phyloP scores from a whole-genome alignment of 2,888 invertebrate genomes.

The Leucania comma region DNA sequence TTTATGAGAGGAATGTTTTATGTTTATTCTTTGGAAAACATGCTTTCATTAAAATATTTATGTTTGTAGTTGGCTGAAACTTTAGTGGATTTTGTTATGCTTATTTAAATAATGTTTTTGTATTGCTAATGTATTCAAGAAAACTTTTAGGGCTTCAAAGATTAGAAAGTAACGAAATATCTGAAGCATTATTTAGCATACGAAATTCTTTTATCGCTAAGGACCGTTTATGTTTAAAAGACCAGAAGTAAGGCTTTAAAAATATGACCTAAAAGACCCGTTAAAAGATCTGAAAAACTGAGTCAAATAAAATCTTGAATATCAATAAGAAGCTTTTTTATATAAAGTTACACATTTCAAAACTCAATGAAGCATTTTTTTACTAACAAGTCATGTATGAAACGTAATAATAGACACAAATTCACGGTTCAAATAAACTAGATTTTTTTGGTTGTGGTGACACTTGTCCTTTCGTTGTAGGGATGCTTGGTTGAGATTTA shows the following conservation, averaged over 20 bases:
- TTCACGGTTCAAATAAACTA: too few species aligned
- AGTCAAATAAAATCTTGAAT: background rate
- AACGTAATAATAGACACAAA: too few species aligned
- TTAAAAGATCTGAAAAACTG: background rate
- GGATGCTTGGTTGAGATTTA: too few species aligned
- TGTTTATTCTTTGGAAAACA: conserved; percentile 18
- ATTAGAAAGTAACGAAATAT: conserved; percentile 17
- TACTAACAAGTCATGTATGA: too few species aligned
- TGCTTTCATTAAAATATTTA: conserved; percentile 25
- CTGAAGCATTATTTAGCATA: conserved; percentile 4
- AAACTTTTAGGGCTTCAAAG: conserved; percentile 4
- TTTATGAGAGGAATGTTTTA: conserved; percentile 44
- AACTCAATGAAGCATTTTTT: too few species aligned
- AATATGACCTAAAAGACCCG: background rate
- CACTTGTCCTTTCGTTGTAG: too few species aligned
- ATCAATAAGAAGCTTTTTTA: background rate
- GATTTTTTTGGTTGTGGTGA: too few species aligned
- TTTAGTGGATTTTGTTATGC: conserved; percentile 17
- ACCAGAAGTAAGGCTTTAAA: background rate
- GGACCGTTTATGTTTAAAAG: background rate
- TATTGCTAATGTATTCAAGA: background rate
- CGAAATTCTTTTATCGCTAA: background rate
- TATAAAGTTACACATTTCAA: background rate
- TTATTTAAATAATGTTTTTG: conserved; percentile 32
- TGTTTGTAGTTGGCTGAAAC: conserved; percentile 18